A percentile compares a stretch with the other conserved stretches of the same genome.
These are phyloP conservation scores for Scleropages formosus DNA, from an alignment of 2,797 vertebrate species.

Conservation along the genomic window DNA sequence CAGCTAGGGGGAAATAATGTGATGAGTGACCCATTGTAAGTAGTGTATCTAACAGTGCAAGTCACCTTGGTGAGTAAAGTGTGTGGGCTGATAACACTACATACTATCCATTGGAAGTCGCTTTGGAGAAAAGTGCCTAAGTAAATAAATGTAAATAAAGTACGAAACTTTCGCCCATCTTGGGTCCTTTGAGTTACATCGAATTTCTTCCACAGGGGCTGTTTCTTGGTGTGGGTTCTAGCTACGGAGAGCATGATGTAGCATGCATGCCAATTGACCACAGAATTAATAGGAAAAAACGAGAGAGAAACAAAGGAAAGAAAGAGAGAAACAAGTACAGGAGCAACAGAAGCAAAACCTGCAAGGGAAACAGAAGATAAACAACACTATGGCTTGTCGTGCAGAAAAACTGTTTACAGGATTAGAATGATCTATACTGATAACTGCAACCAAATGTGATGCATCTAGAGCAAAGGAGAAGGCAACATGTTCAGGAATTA, in stretches of 20 bases:
- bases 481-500: background rate
- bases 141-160: no score
- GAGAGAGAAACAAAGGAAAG: conserved; percentile 3
- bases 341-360: no score
- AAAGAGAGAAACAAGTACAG: background rate
- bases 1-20: no score
- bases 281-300: background rate
- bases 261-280: background rate
- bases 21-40: no score
- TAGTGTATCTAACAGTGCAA: no score
- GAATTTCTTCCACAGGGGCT: no score
- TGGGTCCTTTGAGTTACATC: no score
- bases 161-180: no score
- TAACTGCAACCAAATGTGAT: background rate
- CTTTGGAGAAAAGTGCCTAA: no score
- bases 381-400: background rate
- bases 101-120: no score
- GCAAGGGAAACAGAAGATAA: background rate
- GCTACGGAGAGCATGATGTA: conserved; percentile 33
- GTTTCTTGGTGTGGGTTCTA: conserved; percentile 40
- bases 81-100: no score
- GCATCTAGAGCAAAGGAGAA: background rate
- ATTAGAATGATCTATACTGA: conserved; percentile 23
- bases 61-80: no score
- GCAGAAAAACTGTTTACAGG: conserved; percentile 21